Base-by-base conservation (phyloP, 1,140 invertebrate species). In the Chionoecetes opilio region DNA sequence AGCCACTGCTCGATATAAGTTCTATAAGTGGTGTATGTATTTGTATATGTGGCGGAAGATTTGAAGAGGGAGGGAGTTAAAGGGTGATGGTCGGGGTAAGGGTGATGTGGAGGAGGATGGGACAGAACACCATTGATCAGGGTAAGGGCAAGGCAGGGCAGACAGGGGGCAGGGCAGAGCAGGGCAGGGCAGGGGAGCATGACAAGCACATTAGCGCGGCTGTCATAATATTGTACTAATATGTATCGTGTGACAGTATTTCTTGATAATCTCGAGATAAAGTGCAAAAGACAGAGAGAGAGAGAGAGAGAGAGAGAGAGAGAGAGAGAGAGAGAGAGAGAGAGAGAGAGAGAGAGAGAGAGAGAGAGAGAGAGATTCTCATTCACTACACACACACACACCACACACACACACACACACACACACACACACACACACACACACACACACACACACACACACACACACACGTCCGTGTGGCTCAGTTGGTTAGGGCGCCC, bases 231-330 rank as follows among this genome's bases (percentile, higher is more conserved):
- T 53, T 53, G 46, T 53, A 53, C 46, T 53, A 53, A 53, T 53
- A 53, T 17, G 46, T 53, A 53, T 53, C 46, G 46, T 53, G 11
- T 53, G 46, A 53, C 46, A 53, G 46, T 53, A 9, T 53, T 53
- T 53, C 46, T 53, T 9, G 21, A 9, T 53, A 9, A 9, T 53
- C 46, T 53, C 21, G 46, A 53, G 21, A 17, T 53, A 21, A 75
- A 26, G n/a, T 75, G n/a, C 63, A 17, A n/a, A 26, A 75, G n/a
- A 8, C 21, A 75, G 63, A 75, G 63, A 75, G 63, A 75, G 63
- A 75, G 63, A 75, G 63, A 75, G 63, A 75, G 63, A 75, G 63
- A 75, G 63, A 75, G 63, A 75, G 63, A 75, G 63, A 75, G 63
- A 75, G 63, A 75, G 63, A 46, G 53, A 75, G 53, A 75, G 53